Evolutionary conservation across 2,888 invertebrate genomes (phyloP), one percentile per base, ranked within the genome.

Genomic region (Odontocerum albicorne): DNA sequence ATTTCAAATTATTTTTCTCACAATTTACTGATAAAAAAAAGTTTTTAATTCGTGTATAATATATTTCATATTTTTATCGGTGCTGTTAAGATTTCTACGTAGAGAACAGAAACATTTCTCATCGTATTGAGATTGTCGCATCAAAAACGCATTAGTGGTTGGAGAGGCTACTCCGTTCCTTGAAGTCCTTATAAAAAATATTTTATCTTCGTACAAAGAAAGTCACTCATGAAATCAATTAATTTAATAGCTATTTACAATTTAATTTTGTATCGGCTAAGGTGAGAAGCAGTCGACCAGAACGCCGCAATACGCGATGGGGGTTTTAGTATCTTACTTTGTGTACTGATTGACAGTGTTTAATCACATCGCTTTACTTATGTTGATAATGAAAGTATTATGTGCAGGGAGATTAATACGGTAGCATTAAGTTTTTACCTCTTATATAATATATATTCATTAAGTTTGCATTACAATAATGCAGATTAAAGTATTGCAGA

Each of bases 181-280:
- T 12, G 21, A 33, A 17, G 40, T 13, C 32, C 13, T 22, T 17
- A 27, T 52, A 22, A 33, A 38, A 59, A 53, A 56, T 38, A 31
- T 13, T 21, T 59, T 52, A 56, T 56, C 44, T 38, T 27, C 15
- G 35, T 59, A 56, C 59, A 53, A 53, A 53, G 59, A 56, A 56
- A 59, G 49, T 53, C 59, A 53, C 59, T 59, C 53, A 45, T 52
- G 53, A 52, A 56, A 59, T 56, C 55, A 56, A 53, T 59, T 59
- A 59, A 59, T 43, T 56, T 56, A 49, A 59, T 59, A 35, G 40
- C 33, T 53, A 43, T 55, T 52, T 52, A 52, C 52, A 51, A 51
- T 51, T 59, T 53, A 59, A 27, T 7, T 27, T 27, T 27, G 27
- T 27, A n/a, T n/a, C n/a, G n/a, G n/a, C n/a, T n/a, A n/a, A n/a